Conservation (phyloP, 2,888 invertebrate genomes). For the Ferdinandea cuprea region DNA sequence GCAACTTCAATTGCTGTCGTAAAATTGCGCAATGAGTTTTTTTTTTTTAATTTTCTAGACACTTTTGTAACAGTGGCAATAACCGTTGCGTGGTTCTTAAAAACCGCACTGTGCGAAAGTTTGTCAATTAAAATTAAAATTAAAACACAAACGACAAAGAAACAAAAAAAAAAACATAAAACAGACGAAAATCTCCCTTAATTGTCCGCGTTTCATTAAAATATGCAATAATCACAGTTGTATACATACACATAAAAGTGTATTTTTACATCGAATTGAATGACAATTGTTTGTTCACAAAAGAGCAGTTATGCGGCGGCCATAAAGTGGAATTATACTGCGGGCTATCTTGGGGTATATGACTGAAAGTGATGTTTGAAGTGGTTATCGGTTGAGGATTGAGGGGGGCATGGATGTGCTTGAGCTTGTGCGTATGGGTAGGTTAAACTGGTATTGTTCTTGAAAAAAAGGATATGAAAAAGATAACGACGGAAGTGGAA, state of each 20-base stretch:
- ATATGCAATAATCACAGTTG: conserved; percentile 47
- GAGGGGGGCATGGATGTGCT: no score
- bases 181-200: conserved; percentile 25
- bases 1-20: conserved; percentile 1
- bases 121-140: conserved; percentile 50
- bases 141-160: conserved; percentile 1
- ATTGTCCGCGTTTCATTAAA: conserved; percentile 31
- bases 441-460: conserved; percentile 3
- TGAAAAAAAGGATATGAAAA: background rate
- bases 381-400: no score
- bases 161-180: background rate
- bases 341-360: background rate
- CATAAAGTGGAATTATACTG: conserved; percentile 37
- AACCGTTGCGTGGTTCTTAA: conserved; percentile 27
- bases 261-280: conserved; percentile 24
- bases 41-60: background rate
- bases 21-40: conserved; percentile 10
- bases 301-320: conserved; percentile 23
- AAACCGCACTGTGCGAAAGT: conserved; percentile 29
- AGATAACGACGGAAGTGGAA: background rate
- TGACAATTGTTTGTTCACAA: conserved; percentile 33
- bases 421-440: background rate
- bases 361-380: background rate
- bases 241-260: conserved; percentile 3
- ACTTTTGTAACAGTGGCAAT: conserved; percentile 13